A percentile compares a stretch with the other conserved stretches of the same genome.
Conservation (phyloP, 2,888 invertebrate species). For the Nectonema munidae region DNA sequence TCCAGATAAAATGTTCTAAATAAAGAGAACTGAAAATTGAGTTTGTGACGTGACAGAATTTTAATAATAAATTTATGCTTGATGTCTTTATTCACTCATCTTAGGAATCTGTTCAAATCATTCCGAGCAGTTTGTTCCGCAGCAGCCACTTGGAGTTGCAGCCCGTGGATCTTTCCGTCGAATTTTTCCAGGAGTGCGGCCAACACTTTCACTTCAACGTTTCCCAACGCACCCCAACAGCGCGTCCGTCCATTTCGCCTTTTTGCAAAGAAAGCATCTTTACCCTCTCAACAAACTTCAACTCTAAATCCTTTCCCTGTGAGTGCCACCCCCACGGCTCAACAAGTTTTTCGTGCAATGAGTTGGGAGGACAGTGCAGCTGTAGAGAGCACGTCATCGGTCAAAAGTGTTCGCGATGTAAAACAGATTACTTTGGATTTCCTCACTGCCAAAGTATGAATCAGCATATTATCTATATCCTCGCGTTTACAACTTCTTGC, state of each 20-base stretch:
- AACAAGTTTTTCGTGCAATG: conserved; percentile 48
- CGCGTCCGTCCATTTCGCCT: too few relatives aligned
- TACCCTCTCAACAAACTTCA: conserved; percentile 68
- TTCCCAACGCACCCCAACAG: neutral
- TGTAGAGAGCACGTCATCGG: conserved; percentile 75
- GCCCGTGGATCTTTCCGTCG: conserved; percentile 1
- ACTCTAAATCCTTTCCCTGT: conserved; percentile 59
- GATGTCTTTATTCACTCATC: too few relatives aligned
- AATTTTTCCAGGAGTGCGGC: conserved; percentile 1
- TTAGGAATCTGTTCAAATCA: too few relatives aligned
- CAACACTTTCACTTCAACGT: neutral
- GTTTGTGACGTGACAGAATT: too few relatives aligned
- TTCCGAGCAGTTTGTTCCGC: conserved; percentile 15
- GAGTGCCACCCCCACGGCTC: conserved; percentile 48
- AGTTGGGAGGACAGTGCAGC: conserved; percentile 76
- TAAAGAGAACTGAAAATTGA: too few relatives aligned
- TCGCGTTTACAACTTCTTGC: too few relatives aligned
- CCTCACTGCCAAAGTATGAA: conserved; percentile 39
- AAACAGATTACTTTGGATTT: conserved; percentile 68
- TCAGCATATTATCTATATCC: too few relatives aligned
- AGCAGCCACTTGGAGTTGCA: conserved; percentile 12
- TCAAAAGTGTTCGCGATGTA: conserved; percentile 40
- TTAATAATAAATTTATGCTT: too few relatives aligned
- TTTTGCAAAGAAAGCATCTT: conserved; percentile 67
- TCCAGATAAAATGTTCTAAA: too few relatives aligned